Evolutionary conservation across 2,888 invertebrate species (phyloP).

Genomic region (Caenorhabditis virilis): DNA sequence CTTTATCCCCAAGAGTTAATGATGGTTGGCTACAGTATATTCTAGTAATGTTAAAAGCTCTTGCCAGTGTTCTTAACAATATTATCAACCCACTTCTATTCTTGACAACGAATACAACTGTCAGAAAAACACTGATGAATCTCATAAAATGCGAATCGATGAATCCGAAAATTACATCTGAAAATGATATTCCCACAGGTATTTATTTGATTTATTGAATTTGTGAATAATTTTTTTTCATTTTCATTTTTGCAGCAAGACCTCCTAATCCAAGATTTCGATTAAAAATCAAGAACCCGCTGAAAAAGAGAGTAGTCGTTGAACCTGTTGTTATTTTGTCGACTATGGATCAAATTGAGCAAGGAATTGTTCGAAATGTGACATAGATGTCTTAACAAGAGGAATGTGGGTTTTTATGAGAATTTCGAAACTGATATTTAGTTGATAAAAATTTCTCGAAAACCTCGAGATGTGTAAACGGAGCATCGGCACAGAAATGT

Average conservation of each 20-base stretch:
- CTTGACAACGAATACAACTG: conserved; percentile 1
- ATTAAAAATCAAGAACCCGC: background rate
- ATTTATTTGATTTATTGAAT: too few relatives aligned
- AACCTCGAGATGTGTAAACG: too few relatives aligned
- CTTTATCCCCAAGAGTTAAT: conserved; percentile 1
- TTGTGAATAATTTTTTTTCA: too few relatives aligned
- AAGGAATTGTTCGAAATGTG: background rate
- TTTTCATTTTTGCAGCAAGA: background rate
- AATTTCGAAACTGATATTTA: too few relatives aligned
- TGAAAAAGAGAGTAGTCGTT: background rate
- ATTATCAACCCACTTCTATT: conserved; percentile 6
- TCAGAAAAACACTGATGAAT: background rate
- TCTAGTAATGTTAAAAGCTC: background rate
- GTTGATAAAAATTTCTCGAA: too few relatives aligned
- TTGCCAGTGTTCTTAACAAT: background rate
- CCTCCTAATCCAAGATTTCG: background rate
- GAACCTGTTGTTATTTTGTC: background rate
- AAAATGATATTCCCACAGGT: conserved; percentile 4
- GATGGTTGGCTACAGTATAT: background rate
- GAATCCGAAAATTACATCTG: conserved; percentile 1
- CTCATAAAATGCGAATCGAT: conserved; percentile 2
- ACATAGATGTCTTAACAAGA: too few relatives aligned
- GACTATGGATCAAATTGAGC: background rate
- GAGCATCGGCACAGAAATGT: too few relatives aligned
- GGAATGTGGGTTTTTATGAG: too few relatives aligned